Base-by-base conservation (phyloP, 2,888 invertebrate genomes). In the Tetragnatha montana region DNA sequence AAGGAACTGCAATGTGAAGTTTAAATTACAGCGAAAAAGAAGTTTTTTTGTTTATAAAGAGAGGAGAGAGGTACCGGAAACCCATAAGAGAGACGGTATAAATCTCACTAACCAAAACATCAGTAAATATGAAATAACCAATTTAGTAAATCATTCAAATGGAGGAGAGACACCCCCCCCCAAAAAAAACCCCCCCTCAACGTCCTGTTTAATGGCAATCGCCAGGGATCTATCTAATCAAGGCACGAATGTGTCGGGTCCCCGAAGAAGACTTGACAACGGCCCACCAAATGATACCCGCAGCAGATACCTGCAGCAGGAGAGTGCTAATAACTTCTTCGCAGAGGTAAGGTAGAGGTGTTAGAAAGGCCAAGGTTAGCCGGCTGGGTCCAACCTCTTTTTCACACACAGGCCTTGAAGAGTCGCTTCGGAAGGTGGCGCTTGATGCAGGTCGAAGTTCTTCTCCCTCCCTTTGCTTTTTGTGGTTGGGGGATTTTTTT, bases 341-440 rank as follows among this genome's bases (percentile, higher is more conserved):
- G 51, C 69, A 50, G 76, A 47, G 78, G 76, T 50, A 70, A 89
- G 89, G 89, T 86, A 89, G 89, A 89, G 89, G 89, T 89, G 89
- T 89, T 81, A 70, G 76, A 85, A 81, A 89, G 85, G 85, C 89
- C 89, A 89, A 89, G 89, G 87, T 88, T 81, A 88, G 81, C 87
- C 76, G 87, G 82, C 82, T 78, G 78, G 78, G 87, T 70, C 84
- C 89, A 86, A 71, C 89, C 89, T 89, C 85, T 89, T 89, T 89
- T 86, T 89, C 85, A 85, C 89, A 81, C 89, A 81, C 89, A 76
- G 83, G 89, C 85, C 89, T 85, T 89, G 85, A 60, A 60, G 89
- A 50, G 21, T 68, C 8, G 60, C 60, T 60, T 21, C 14, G 21
- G 12, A 69, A 80, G 22, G 80, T 80, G 68, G 80, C 69, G 14